Evolutionary conservation across 2,797 vertebrate species (phyloP).

Genomic region (Hephaestus fuliginosus): DNA sequence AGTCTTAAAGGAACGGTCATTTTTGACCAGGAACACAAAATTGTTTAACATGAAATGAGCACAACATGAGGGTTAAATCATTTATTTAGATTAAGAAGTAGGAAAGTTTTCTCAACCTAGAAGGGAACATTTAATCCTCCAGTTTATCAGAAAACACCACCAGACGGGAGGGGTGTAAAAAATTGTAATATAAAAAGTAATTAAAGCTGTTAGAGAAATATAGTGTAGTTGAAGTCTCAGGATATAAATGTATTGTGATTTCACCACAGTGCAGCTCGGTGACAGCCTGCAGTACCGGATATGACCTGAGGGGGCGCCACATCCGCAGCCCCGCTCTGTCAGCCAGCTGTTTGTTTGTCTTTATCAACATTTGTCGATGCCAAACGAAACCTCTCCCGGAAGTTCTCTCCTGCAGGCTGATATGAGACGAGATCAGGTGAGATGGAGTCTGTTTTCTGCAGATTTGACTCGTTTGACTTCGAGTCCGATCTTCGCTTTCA

Average conservation of each 20-base stretch:
- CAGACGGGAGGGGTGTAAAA: no score
- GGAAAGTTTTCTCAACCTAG: no score
- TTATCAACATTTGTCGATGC: conserved; percentile 37
- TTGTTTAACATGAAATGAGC: neutral
- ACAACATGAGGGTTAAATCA: no score
- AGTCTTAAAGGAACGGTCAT: neutral
- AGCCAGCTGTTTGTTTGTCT: conserved; percentile 1
- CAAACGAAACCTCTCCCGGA: conserved; percentile 18
- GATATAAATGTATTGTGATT: no score
- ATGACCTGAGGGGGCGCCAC: conserved; percentile 41
- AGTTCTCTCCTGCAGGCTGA: neutral
- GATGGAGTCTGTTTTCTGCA: conserved; percentile 77
- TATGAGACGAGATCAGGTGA: neutral
- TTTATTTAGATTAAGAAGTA: no score
- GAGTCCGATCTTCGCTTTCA: conserved; percentile 73
- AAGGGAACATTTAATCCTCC: no score
- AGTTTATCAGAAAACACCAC: no score
- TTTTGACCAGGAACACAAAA: neutral
- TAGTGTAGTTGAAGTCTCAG: no score
- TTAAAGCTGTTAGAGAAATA: no score
- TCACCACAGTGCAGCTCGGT: no score
- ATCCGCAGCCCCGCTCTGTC: neutral
- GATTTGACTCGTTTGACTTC: conserved; percentile 80
- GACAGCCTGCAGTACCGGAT: neutral
- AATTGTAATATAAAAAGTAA: no score